Conservation (phyloP, 2,888 invertebrate genomes). For the Ectemnius continuus region DNA sequence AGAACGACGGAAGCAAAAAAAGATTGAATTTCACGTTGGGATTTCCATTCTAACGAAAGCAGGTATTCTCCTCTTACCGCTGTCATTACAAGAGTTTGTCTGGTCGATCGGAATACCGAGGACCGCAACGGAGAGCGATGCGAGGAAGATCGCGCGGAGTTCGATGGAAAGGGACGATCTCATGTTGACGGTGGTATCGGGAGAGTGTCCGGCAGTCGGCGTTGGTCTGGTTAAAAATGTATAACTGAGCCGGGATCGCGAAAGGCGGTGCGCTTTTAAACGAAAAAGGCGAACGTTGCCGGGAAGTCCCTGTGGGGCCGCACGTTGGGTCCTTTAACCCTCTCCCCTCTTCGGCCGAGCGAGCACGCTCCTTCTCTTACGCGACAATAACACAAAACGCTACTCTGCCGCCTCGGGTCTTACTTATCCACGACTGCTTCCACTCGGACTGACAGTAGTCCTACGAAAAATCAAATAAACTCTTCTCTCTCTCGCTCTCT, state of each 20-base stretch:
- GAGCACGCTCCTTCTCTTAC: background rate
- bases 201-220: constrained; percentile 19
- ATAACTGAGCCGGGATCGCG: constrained; percentile 55
- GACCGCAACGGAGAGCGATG: background rate
- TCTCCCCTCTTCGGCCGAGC: constrained; percentile 45
- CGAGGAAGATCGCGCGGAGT: background rate
- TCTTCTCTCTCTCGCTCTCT: background rate
- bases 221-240: constrained; percentile 43
- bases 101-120: constrained; percentile 14
- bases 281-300: constrained; percentile 57
- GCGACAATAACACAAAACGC: constrained; percentile 16
- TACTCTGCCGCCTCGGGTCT: background rate
- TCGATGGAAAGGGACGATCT: background rate
- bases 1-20: no score
- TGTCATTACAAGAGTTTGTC: constrained; percentile 3
- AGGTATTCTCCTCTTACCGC: constrained; percentile 30
- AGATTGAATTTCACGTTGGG: no score
- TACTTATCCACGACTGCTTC: background rate
- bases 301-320: constrained; percentile 64
- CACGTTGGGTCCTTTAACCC: constrained; percentile 59
- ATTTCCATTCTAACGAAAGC: no score
- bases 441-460: background rate
- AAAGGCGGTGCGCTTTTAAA: constrained; percentile 64
- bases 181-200: constrained; percentile 17
- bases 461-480: background rate